Evolutionary conservation across 2,888 invertebrate genomes (phyloP).

Genomic region (Idaea aversata): DNA sequence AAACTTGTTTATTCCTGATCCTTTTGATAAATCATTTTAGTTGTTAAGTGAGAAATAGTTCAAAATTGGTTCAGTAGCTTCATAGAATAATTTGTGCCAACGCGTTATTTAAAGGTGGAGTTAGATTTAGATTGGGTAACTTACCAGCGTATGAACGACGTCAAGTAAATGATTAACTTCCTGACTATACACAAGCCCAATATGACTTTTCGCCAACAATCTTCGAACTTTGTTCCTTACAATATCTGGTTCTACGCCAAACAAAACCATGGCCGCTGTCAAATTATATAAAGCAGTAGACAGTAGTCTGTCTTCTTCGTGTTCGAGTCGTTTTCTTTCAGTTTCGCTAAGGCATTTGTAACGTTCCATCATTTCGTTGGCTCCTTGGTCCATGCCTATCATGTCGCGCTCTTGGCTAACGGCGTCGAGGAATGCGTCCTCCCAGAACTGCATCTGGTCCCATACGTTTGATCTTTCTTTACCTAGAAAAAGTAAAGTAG

Average conservation of each 20-base stretch:
- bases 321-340: slow-evolving; percentile 95
- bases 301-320: slow-evolving; percentile 97
- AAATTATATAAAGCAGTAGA: slow-evolving; percentile 98
- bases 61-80: too few species aligned
- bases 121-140: slow-evolving; percentile 36
- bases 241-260: slow-evolving; percentile 91
- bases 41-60: too few species aligned
- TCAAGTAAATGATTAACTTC: slow-evolving; percentile 98
- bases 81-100: too few species aligned
- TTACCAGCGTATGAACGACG: slow-evolving; percentile 95
- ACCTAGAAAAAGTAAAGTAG: slow-evolving; percentile 45
- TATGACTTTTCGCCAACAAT: slow-evolving; percentile 98
- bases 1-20: too few species aligned
- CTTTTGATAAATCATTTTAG: too few species aligned
- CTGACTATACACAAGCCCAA: slow-evolving; percentile 97
- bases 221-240: slow-evolving; percentile 93
- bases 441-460: slow-evolving; percentile 99
- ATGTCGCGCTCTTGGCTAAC: slow-evolving; percentile 98
- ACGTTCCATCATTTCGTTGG: slow-evolving; percentile 99
- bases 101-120: too few species aligned
- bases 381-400: slow-evolving; percentile 99
- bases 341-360: slow-evolving; percentile 96
- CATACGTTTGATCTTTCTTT: slow-evolving; percentile 94
- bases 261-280: slow-evolving; percentile 96
- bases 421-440: slow-evolving; percentile 98